Percentiles rank a stretch among this genome's conserved stretches.
Evolutionary conservation across 2,888 invertebrate species (phyloP).

Genomic region (Xestobium rufovillosum): DNA sequence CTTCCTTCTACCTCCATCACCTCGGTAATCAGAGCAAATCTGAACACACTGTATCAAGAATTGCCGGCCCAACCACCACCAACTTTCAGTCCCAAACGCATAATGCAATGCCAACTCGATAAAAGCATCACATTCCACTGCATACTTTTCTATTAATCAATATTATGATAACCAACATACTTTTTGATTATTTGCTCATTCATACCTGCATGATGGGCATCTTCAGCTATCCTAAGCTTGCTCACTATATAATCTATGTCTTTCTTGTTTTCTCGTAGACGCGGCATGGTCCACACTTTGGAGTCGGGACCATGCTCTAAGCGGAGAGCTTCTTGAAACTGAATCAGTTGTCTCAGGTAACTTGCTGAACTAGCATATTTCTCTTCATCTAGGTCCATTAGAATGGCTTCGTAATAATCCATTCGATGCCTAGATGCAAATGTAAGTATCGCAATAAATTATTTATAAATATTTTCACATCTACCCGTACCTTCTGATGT

Average conservation of each 20-base stretch:
- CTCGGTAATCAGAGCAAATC: conserved; percentile 41
- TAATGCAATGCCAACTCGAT: conserved; percentile 43
- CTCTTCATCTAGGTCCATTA: conserved; percentile 48
- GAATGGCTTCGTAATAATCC: conserved; percentile 49
- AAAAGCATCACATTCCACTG: conserved; percentile 37
- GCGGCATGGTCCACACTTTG: conserved; percentile 39
- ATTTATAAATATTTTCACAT: not conserved
- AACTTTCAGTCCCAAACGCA: conserved; percentile 43
- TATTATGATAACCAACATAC: too few species aligned
- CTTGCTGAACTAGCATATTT: conserved; percentile 46
- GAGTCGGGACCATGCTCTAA: conserved; percentile 48
- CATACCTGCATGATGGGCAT: too few species aligned
- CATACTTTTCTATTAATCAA: conserved; percentile 23
- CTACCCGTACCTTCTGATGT: conserved; percentile 36
- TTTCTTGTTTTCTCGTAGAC: conserved; percentile 30
- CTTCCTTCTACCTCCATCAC: conserved; percentile 47
- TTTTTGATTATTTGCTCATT: too few species aligned
- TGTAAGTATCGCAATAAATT: not conserved
- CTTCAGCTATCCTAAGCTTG: conserved; percentile 30
- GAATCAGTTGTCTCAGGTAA: conserved; percentile 49
- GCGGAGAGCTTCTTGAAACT: conserved; percentile 48
- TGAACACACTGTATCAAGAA: conserved; percentile 46
- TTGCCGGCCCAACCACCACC: conserved; percentile 53
- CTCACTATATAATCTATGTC: conserved; percentile 31
- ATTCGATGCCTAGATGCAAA: conserved; percentile 43